Percentiles rank a stretch among this genome's conserved stretches.
Conservation (phyloP, 1,140 invertebrate species). For the Maconellicoccus hirsutus region DNA sequence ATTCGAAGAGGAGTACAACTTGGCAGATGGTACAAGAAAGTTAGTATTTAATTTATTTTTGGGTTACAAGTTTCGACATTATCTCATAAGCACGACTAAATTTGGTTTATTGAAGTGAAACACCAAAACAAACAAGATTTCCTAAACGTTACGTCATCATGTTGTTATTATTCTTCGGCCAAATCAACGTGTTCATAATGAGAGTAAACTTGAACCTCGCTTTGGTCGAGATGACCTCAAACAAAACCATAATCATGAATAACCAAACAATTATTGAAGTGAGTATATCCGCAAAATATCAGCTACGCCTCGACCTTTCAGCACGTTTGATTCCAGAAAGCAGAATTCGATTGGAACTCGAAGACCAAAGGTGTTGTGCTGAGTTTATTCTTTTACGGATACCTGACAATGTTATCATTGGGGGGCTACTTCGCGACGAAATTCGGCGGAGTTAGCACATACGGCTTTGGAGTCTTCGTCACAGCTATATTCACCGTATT, state of each 20-base stretch:
- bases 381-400: conserved; percentile 58
- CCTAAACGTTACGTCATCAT: background rate
- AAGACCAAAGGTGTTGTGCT: conserved; percentile 44
- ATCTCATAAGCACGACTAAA: no score
- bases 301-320: no score
- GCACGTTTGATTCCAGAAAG: conserved; percentile 35
- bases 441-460: conserved; percentile 44
- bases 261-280: background rate
- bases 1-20: no score
- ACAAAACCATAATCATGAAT: background rate
- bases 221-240: background rate
- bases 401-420: conserved; percentile 45
- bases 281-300: background rate
- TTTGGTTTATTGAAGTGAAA: no score
- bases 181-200: background rate
- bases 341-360: conserved; percentile 51
- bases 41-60: no score
- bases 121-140: no score
- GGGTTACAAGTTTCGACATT: no score
- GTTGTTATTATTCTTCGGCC: background rate
- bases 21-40: no score
- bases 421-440: conserved; percentile 41
- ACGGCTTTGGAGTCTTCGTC: conserved; percentile 45
- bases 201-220: background rate
- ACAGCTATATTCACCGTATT: conserved; percentile 55